Conservation (phyloP, 2,888 invertebrate species). For the Cataglyphis altisquamis region DNA sequence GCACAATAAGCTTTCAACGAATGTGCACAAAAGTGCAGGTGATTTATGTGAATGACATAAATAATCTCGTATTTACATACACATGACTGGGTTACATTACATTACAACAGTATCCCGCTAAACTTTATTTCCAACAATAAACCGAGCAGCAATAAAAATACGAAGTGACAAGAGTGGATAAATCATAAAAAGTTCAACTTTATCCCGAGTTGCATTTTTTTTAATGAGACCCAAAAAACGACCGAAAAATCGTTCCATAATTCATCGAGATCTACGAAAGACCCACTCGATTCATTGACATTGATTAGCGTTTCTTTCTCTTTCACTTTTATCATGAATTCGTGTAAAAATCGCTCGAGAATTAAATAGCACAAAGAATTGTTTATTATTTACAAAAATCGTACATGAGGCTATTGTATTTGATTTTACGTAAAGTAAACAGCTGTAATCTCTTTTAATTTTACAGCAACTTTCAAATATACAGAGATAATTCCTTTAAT, state of each 20-base stretch:
- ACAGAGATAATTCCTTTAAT: too few species aligned
- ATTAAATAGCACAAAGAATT: background rate
- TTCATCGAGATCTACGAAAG: slow-evolving; percentile 12
- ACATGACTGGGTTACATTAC: background rate
- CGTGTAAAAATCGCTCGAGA: slow-evolving; percentile 7
- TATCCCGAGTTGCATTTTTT: slow-evolving; percentile 20
- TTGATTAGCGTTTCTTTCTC: slow-evolving; percentile 23
- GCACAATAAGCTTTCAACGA: background rate
- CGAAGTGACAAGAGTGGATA: background rate
- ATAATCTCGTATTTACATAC: slow-evolving; percentile 25
- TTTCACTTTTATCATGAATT: slow-evolving; percentile 27
- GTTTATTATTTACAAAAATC: slow-evolving; percentile 4
- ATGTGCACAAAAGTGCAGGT: background rate
- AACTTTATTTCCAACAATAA: slow-evolving; percentile 46
- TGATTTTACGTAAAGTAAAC: background rate
- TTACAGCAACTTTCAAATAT: background rate
- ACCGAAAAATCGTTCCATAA: slow-evolving; percentile 12
- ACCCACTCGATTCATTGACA: slow-evolving; percentile 17
- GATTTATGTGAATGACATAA: slow-evolving; percentile 14
- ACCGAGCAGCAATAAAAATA: slow-evolving; percentile 3
- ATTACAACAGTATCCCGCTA: slow-evolving; percentile 27
- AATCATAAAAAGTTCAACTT: slow-evolving; percentile 33
- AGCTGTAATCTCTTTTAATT: background rate
- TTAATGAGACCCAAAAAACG: slow-evolving; percentile 27
- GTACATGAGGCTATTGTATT: background rate